Evolutionary conservation across 1,140 invertebrate species (phyloP), one percentile per base, ranked within the genome.

Genomic region (Drosophila guanche): DNA sequence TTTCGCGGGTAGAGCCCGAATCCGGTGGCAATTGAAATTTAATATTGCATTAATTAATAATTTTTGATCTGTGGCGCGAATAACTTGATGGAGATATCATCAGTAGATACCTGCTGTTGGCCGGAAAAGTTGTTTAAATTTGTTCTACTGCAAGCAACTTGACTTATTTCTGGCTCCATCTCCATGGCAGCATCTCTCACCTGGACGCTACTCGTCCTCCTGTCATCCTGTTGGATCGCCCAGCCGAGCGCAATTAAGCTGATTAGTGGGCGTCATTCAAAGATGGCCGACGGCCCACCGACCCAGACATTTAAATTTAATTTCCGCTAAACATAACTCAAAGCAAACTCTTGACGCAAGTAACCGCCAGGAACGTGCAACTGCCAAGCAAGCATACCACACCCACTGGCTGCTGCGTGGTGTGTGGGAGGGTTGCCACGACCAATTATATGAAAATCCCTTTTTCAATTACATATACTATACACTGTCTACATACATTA

Each of bases 251-350:
- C 62, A 76, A 76, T 76, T 76, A 76, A 76, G 72, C 61, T 75
- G 72, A 76, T 76, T 76, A 60, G 62, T 37, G 70, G 56, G 60
- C 66, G 70, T 74, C 61, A 67, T 75, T 59, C 47, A 76, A 42
- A 43, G 62, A 45, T 37, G 33, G 42, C 33, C 47, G 48, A 12
- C 43, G 7, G 16, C n/a, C 25, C 25, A 16, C 16, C 61, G 29
- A 22, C 41, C 37, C 51, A 23, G 3, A 40, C 70, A 66, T 65
- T 74, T 74, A 57, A 74, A 74, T 74, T 65, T 66, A 73, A 74
- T 76, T 76, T 75, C 55, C 61, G 50, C 62, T 50, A 54, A 76
- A 76, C 72, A 75, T 75, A 76, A 75, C 56, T 76, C 72, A 76
- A 76, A 76, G 72, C 29, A 76, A 68, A 76, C 72, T 76, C 75